Evolutionary conservation across 2,888 invertebrate genomes (phyloP).

Genomic region (Aleiodes alternator): DNA sequence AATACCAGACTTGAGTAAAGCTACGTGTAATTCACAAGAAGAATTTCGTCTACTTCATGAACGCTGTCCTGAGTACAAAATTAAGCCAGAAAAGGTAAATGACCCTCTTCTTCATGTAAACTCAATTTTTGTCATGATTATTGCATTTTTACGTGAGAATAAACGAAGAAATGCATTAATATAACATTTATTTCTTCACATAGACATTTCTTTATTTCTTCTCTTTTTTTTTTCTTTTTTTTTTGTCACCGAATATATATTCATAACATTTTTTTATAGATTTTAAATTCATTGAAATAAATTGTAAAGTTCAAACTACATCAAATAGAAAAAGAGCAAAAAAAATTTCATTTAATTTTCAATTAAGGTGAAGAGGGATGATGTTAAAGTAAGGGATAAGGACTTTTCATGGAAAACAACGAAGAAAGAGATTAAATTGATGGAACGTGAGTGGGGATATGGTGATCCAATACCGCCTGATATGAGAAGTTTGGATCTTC

Average conservation of each 20-base stretch:
- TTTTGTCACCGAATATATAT: no score
- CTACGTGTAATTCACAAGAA: constrained; percentile 85
- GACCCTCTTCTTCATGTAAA: neutral
- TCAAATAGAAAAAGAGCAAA: constrained; percentile 1
- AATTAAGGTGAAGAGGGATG: constrained; percentile 83
- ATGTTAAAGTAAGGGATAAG: constrained; percentile 85
- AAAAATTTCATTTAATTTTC: constrained; percentile 1
- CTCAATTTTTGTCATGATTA: no score
- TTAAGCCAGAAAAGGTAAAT: constrained; percentile 88
- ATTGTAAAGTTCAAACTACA: no score
- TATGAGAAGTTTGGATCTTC: constrained; percentile 85
- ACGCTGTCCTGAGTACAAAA: constrained; percentile 93
- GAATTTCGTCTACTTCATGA: constrained; percentile 90
- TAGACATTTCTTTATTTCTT: no score
- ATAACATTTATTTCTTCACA: no score
- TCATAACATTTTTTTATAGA: no score
- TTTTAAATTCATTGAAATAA: no score
- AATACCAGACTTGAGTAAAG: constrained; percentile 89
- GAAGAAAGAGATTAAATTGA: constrained; percentile 83
- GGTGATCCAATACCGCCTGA: constrained; percentile 89
- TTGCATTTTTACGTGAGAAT: no score
- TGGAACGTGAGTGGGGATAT: constrained; percentile 80
- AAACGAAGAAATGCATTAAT: neutral
- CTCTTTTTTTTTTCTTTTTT: no score
- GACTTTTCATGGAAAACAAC: constrained; percentile 86